phyloP scores from a whole-genome alignment of 2,113 vertebrate species.

The Polyodon spathula region DNA sequence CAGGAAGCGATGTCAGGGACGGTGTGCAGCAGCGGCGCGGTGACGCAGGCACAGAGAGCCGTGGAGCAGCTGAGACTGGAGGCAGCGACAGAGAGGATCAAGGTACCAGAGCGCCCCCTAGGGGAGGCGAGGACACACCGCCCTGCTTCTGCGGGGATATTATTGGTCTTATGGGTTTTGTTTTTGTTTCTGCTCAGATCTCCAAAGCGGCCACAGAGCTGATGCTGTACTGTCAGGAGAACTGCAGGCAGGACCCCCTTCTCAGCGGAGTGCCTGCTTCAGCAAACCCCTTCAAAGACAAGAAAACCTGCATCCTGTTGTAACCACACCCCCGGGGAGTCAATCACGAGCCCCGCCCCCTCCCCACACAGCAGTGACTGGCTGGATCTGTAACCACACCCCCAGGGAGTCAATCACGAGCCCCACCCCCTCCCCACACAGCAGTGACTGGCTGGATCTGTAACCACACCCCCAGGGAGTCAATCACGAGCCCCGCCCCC shows the following conservation, averaged over 20 bases:
- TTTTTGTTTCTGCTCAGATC: conserved; percentile 41
- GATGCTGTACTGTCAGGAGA: conserved; percentile 63
- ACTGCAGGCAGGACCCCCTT: conserved; percentile 63
- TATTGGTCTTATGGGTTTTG: neutral
- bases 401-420: no score
- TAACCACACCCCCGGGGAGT: conserved; percentile 24
- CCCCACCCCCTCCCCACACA: no score
- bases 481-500: no score
- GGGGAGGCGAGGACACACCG: no score
- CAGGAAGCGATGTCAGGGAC: conserved; percentile 51
- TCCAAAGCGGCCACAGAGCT: conserved; percentile 63
- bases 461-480: no score
- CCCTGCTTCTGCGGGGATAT: neutral
- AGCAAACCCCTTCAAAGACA: conserved; percentile 72
- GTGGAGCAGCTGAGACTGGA: conserved; percentile 67
- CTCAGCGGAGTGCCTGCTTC: conserved; percentile 62
- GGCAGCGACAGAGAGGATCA: conserved; percentile 56
- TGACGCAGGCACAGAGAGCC: conserved; percentile 52
- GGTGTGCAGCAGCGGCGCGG: conserved; percentile 53
- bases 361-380: no score
- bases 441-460: no score
- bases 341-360: neutral
- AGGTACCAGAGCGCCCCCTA: conserved; percentile 44
- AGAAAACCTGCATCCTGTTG: conserved; percentile 61
- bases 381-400: rapidly evolving